Conservation (phyloP, 2,113 vertebrate species). For the Eptesicus fuscus region DNA sequence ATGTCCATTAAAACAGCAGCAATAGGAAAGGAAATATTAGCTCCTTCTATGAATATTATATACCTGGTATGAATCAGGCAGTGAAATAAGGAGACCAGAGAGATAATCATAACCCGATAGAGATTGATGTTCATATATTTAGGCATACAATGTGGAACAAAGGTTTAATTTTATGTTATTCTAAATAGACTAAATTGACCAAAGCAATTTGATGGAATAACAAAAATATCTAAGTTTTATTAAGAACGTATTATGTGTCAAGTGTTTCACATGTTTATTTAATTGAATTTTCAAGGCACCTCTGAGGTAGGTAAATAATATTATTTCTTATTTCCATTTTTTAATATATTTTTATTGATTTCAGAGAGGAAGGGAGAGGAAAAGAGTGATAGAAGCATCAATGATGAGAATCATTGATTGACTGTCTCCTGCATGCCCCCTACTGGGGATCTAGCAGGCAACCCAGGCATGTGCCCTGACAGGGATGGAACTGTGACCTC, state of each 20-base stretch:
- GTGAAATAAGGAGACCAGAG: not conserved
- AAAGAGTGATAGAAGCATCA: too few species aligned
- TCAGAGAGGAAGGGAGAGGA: too few species aligned
- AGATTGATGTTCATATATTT: not conserved
- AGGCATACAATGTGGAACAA: not conserved
- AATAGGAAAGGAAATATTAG: not conserved
- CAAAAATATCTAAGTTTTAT: not conserved
- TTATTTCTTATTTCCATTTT: not conserved
- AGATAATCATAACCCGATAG: not conserved
- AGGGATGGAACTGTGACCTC: too few species aligned
- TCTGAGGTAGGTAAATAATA: not conserved
- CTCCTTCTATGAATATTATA: not conserved
- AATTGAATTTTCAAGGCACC: not conserved
- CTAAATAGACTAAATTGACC: not conserved
- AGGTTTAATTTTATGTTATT: not conserved
- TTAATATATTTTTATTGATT: too few species aligned
- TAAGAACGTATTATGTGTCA: not conserved
- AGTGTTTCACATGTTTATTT: not conserved
- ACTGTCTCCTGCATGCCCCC: too few species aligned
- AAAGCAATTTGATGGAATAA: constrained; percentile 3
- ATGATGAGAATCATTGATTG: too few species aligned
- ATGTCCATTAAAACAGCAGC: not conserved
- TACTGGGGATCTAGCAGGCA: too few species aligned
- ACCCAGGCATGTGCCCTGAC: too few species aligned
- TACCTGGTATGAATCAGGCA: not conserved